Evolutionary conservation across 2,888 invertebrate species (phyloP), one percentile per base, ranked within the genome.

Genomic region (Aricia artaxerxes): DNA sequence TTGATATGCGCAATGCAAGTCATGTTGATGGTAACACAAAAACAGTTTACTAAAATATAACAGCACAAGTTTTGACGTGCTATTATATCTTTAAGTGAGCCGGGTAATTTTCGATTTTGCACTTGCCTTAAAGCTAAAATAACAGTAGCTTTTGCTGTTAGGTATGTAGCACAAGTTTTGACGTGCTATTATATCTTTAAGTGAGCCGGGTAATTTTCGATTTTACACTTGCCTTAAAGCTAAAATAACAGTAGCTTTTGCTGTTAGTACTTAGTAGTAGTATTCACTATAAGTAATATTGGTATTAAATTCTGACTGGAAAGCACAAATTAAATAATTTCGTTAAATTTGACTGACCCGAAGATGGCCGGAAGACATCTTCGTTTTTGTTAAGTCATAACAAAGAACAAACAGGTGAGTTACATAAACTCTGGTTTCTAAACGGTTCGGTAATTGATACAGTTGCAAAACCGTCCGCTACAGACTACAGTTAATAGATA

Each of bases 361-460:
- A 13, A 75, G 76, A 31, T 13, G 11, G 1, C 49, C 53, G 31
- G 53, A 76, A 76, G 76, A 4, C 3, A 2, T 4, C 13, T 53
- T 53, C 24, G 53, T 49, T n/a, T 49, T 49, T 44, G 75, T 75
- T 75, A 75, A 75, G 75, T 57, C 76, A 57, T 57, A 35, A 76
- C 76, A 57, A 76, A 76, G 57, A 76, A 76, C 76, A 76, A 76
- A 76, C 35, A 53, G n/a, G 11, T 11, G 31, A n/a, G 24, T 57
- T 76, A 76, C 76, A 76, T 75, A 49, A 75, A 76, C 57, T 76
- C 76, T n/a, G 9, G 57, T 57, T 76, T 13, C 31, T 76, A 73
- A 69, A 69, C 35, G 73, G 44, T 44, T 73, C 44, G 24, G 73
- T 44, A 69, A 69, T 38, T 69, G 44, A 73, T 73, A 73, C 44